Evolutionary conservation across 2,113 vertebrate genomes (phyloP), one percentile per base, ranked within the genome.

Genomic region (Lophura nycthemera): DNA sequence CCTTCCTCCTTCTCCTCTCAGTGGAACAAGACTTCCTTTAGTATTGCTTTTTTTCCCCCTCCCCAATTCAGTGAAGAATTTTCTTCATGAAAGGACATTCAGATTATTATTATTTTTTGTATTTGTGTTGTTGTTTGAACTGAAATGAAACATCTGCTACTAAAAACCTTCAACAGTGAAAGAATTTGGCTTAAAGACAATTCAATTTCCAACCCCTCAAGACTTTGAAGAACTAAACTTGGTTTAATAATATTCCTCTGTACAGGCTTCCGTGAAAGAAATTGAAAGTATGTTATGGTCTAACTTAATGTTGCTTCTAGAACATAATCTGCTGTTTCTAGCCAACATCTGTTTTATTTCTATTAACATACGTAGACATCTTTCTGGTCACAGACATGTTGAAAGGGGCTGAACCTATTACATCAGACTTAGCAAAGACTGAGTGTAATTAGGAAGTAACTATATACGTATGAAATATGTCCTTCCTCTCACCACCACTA

Each of bases 1-100:
- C 3, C 36, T 63, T 29, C 25, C 2, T 4, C 5, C 25, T 9
- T 63, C 10, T 2, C 5, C 30, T 7, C 0, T 5, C 27, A 63
- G 18, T n/a, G 4, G 8, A 81, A 59, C 30, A 47, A 77, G 24
- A 36, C 10, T 47, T 15, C 45, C 3, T 48, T 59, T 59, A 56
- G 6, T 38, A 50, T 29, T 76, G 13, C 5, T 65, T 67, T 57
- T 57, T 11, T 73, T 85, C 73, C 64, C 45, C 13, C 72, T 78
- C 42, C 38, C 2, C 12, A 81, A 81, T 57, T 56, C 52, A 72
- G 7, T 40, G 10, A 90, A 34, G 27, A 78, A 22, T 40, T 86
- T 83, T 72, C 27, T 50, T 73, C 32, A 21, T 11, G 24, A 67
- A 56, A 34, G 16, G 32, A 72, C 45, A 73, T 30, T 14, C 1